Evolutionary conservation across 2,113 vertebrate genomes (phyloP).

Genomic region (Hyaena hyaena): DNA sequence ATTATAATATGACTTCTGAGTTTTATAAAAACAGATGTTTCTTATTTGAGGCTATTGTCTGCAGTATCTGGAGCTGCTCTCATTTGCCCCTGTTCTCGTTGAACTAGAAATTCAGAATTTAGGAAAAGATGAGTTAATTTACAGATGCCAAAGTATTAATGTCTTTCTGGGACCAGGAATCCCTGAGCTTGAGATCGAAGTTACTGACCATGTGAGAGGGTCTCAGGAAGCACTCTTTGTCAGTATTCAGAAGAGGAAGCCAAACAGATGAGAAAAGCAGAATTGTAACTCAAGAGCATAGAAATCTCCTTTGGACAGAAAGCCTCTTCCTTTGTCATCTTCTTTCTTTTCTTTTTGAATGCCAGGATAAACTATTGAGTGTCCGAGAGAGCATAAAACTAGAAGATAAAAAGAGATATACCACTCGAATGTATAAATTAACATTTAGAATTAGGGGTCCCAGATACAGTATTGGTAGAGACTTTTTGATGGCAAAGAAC

Average conservation of each 20-base stretch:
- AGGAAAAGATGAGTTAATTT: background rate
- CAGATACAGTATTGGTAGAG: background rate
- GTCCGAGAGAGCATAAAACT: background rate
- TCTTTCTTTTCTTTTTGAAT: background rate
- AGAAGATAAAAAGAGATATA: background rate
- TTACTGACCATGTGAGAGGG: background rate
- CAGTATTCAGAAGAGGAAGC: background rate
- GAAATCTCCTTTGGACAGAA: background rate
- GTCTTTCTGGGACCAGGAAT: background rate
- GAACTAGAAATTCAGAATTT: conserved; percentile 17
- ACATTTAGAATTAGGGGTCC: background rate
- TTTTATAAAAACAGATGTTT: background rate
- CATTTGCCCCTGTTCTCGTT: conserved; percentile 20
- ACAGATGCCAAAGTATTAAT: background rate
- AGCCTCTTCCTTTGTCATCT: background rate
- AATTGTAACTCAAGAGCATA: background rate
- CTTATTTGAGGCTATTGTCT: background rate
- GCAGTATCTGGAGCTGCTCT: background rate
- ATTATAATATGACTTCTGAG: background rate
- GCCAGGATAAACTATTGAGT: background rate
- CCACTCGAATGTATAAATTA: background rate
- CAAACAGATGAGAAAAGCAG: background rate
- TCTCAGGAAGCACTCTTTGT: background rate
- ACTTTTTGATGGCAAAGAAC: background rate
- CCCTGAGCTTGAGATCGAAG: background rate